Percentiles rank a stretch among this genome's conserved stretches.
Conservation (phyloP, 2,888 invertebrate species). For the Dorcus parallelipipedus region DNA sequence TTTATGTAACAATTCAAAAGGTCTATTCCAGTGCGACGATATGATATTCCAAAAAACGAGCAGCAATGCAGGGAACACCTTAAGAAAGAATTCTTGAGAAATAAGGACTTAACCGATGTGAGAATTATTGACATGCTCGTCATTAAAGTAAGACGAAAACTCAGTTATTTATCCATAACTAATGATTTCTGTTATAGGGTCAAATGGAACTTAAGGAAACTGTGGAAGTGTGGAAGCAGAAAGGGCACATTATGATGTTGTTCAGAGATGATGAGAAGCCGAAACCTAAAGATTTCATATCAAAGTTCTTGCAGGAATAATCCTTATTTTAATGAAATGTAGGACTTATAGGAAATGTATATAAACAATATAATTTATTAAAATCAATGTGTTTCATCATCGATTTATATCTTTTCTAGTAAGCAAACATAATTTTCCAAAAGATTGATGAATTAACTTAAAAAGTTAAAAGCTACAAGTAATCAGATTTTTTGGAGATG, state of each 20-base stretch:
- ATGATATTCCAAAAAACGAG: constrained; percentile 74
- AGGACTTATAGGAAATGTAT: too few species aligned
- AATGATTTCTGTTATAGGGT: constrained; percentile 62
- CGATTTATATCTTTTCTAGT: too few species aligned
- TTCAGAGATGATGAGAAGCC: constrained; percentile 82
- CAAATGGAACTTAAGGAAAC: constrained; percentile 93
- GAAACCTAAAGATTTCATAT: constrained; percentile 87
- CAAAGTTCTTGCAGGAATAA: constrained; percentile 78
- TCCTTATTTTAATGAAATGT: neutral
- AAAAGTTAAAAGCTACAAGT: too few species aligned
- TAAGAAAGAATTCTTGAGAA: constrained; percentile 72
- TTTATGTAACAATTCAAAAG: constrained; percentile 29
- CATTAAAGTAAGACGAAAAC: constrained; percentile 67
- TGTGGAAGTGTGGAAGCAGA: constrained; percentile 85
- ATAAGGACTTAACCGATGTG: constrained; percentile 77
- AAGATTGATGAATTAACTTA: too few species aligned
- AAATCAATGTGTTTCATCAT: too few species aligned
- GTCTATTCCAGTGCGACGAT: constrained; percentile 69
- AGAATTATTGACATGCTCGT: constrained; percentile 89
- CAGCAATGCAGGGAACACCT: constrained; percentile 69
- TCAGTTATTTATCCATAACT: too few species aligned
- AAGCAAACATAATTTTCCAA: too few species aligned
- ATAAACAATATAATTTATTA: too few species aligned
- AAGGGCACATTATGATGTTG: constrained; percentile 80
- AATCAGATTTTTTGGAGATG: too few species aligned